phyloP scores from a whole-genome alignment of 2,888 invertebrate genomes.

The Abrostola tripartita region DNA sequence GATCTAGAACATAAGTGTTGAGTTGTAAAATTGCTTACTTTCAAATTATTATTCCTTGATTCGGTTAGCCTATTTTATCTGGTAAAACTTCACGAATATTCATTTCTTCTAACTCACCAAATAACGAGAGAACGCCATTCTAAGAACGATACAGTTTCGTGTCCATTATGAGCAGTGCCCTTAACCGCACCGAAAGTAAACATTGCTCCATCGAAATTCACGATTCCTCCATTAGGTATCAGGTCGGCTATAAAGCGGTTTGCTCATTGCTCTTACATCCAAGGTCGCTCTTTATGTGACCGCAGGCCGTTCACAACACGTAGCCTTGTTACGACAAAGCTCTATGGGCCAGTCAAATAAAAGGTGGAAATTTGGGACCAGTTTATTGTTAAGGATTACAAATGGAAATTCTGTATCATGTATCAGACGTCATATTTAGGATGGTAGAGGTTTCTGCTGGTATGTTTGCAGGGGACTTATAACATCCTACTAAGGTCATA shows the following conservation, averaged over 20 bases:
- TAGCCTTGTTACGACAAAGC: conserved; percentile 55
- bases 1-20: too few species aligned
- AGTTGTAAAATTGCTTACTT: too few species aligned
- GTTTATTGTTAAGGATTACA: conserved; percentile 36
- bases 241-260: conserved; percentile 49
- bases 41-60: too few species aligned
- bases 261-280: conserved; percentile 56
- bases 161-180: conserved; percentile 40
- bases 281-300: conserved; percentile 58
- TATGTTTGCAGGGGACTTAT: too few species aligned
- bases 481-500: too few species aligned
- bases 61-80: too few species aligned
- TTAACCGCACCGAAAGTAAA: conserved; percentile 52
- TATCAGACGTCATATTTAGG: conserved; percentile 18
- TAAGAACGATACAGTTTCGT: conserved; percentile 33
- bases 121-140: not conserved
- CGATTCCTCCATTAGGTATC: conserved; percentile 63
- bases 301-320: conserved; percentile 49
- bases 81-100: too few species aligned
- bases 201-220: conserved; percentile 63
- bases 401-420: conserved; percentile 18
- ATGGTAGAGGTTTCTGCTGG: conserved; percentile 2
- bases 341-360: conserved; percentile 50
- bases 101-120: not conserved
- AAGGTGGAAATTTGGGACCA: conserved; percentile 42